Evolutionary conservation across 2,113 vertebrate species (phyloP), one percentile per base, ranked within the genome.

Genomic region (Xiphias gladius): DNA sequence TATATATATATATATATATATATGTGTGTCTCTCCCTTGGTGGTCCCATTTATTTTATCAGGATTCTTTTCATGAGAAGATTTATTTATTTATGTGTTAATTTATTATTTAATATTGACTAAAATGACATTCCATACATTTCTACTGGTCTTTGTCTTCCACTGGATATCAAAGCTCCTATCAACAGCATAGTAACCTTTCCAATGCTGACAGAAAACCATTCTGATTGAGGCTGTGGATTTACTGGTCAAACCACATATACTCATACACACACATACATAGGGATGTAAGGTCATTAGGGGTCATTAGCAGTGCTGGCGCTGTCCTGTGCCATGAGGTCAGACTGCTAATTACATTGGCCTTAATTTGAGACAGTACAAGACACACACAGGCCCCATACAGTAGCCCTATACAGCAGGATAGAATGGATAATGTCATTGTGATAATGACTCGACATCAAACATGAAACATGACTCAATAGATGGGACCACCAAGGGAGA

Each of bases 391-490:
- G 48, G 64, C 43, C 30, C 65, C 80, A 83, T 92, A 91, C 92
- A 93, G 87, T 91, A 81, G 85, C 19, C 19, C 88, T 30, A 89
- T 85, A 91, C 88, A 93, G 79, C 79, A 85, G 68, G 22, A 76
- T 2, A 76, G 39, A 85, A 84, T 74, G 63, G 83, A 65, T 92
- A 90, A 90, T 93, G 74, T 77, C 78, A 93, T 92, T 91, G 82
- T 86, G 64, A 86, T 92, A 92, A 93, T 93, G 91, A 87, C 83
- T 80, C 67, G 61, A 93, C 86, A 91, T 91, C 85, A 93, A 93
- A 92, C 88, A 89, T 84, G 75, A 89, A 85, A 76, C 70, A 91
- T 83, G 79, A 79, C 81, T 86, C 52, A 79, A 82, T 80, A 50
- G 64, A 86, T 73, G 64, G 76, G 93, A 91, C 93, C 93, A 94